Evolutionary conservation across 2,113 vertebrate genomes (phyloP).

Genomic region (Cochlearius cochlearius): DNA sequence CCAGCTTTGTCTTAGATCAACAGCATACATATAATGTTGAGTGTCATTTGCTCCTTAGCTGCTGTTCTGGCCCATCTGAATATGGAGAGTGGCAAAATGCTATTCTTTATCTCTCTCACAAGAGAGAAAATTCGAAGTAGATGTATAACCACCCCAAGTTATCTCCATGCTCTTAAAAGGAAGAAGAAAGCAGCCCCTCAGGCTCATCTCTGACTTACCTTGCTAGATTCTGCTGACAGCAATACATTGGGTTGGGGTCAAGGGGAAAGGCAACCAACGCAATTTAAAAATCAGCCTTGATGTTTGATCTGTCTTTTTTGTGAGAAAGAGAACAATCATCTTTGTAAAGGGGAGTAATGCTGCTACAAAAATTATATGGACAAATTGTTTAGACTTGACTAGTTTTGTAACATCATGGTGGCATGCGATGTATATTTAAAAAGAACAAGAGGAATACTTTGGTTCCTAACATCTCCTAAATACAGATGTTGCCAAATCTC

Average conservation of each 20-base stretch:
- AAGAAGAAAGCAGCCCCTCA: background rate
- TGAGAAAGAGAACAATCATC: background rate
- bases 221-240: background rate
- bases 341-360: background rate
- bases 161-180: background rate
- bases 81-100: background rate
- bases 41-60: background rate
- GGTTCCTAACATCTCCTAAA: background rate
- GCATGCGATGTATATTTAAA: background rate
- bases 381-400: background rate
- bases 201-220: background rate
- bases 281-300: background rate
- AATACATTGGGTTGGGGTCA: background rate
- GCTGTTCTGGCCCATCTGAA: background rate
- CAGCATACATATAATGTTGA: background rate
- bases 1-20: background rate
- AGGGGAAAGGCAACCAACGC: background rate
- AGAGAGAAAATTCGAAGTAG: background rate
- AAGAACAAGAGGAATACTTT: background rate
- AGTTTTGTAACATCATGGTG: background rate
- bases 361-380: background rate
- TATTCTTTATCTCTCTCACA: background rate
- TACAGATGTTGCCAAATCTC: background rate
- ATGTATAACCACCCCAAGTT: background rate
- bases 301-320: background rate